These are phyloP conservation scores for Vidua macroura DNA, from an alignment of 2,113 vertebrate species.

Conservation along the genomic window DNA sequence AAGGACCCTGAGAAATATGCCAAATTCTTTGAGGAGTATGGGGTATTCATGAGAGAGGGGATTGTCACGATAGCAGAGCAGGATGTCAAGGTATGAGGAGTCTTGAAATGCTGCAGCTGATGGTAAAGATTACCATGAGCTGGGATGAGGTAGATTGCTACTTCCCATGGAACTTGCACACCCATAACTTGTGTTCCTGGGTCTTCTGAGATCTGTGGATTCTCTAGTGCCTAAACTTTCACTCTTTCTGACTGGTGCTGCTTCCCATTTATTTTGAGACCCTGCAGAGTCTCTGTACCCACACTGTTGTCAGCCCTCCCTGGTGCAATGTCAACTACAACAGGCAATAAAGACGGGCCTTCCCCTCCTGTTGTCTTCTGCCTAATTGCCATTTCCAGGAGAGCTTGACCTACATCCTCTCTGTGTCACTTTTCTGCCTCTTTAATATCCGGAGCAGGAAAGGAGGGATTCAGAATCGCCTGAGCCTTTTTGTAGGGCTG, in stretches of 20 bases:
- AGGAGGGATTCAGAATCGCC: not conserved
- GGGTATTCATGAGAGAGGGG: constrained; percentile 94
- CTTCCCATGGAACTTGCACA: not conserved
- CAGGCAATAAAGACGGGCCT: not conserved
- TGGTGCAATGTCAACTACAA: not conserved
- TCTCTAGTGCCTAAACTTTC: not conserved
- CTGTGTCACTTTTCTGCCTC: not conserved
- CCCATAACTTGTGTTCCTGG: not conserved
- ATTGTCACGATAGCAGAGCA: constrained; percentile 92
- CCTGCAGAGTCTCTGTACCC: not conserved
- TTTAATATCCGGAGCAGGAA: not conserved
- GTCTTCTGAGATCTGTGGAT: not conserved
- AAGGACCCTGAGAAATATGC: constrained; percentile 93
- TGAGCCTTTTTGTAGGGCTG: not conserved
- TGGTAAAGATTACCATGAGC: not conserved
- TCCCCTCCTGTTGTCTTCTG: not conserved
- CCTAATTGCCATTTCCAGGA: not conserved
- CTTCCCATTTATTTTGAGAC: not conserved
- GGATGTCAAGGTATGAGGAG: constrained; percentile 84
- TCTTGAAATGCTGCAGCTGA: not conserved
- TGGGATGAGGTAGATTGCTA: not conserved
- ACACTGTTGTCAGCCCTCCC: not conserved
- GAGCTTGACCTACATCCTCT: not conserved
- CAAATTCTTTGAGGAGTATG: constrained; percentile 93
- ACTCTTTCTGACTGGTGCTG: not conserved